Evolutionary conservation across 1,140 invertebrate genomes (phyloP), one percentile per base, ranked within the genome.

Genomic region (Aplysia californica): DNA sequence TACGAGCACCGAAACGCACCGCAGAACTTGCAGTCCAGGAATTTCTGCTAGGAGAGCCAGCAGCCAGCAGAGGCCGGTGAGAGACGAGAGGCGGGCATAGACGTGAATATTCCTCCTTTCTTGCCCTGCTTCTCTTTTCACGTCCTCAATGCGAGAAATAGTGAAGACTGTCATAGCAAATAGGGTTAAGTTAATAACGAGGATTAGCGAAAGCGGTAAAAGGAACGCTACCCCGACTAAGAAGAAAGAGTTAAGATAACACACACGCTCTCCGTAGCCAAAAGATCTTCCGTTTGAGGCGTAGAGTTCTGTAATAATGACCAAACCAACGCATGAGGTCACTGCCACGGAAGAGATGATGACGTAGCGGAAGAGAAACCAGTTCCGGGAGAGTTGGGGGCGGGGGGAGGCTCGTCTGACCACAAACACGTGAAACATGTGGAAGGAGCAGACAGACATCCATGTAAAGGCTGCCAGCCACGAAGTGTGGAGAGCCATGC

Each of bases 391-490:
- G 20, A 50, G 56, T 20, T 38, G 50, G 2, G 31, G 10, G 26
- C 29, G 44, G 10, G 65, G 38, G 15, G 23, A 71, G 3, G 35
- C 75, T 33, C 75, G 61, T n/a, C 72, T 73, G 10, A 74, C 65
- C 0, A 82, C 81, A 65, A 91, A 91, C 2, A 96, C 96, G 39
- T 77, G 70, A 44, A 79, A 83, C 82, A 84, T 84, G 76, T 85
- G 81, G 58, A 83, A 76, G 21, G 96, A 96, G 95, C 98, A 97
- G 50, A 95, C 95, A 90, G 96, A 97, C 76, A 97, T 94, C 96
- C 97, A 98, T 88, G 96, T 96, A 92, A 97, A 97, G 67, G 96
- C 94, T 31, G 95, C 93, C 85, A 98, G 91, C 90, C 96, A 97
- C 88, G 96, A 94, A 92, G 96, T 97, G 87, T 98, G 96, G 91